Evolutionary conservation across 2,113 vertebrate genomes (phyloP).

Genomic region (Grammomys dolichurus): DNA sequence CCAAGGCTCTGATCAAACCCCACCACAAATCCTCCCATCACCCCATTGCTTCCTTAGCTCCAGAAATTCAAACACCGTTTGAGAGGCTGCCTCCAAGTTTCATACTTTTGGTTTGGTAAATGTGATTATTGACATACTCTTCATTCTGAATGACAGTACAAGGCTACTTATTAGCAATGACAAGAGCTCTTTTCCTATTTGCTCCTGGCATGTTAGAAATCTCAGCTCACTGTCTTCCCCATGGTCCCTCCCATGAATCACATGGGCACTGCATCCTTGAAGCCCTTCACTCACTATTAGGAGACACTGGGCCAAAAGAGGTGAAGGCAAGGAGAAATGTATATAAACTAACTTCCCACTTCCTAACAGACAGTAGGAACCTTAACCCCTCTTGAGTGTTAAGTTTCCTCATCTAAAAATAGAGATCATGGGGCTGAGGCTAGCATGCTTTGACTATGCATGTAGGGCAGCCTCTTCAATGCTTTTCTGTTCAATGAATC

Average conservation of each 20-base stretch:
- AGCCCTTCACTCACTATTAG: background rate
- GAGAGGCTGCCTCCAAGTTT: conserved; percentile 13
- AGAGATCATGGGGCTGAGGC: background rate
- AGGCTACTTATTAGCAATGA: background rate
- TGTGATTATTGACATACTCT: background rate
- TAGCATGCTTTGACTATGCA: background rate
- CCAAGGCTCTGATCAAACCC: background rate
- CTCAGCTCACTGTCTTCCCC: background rate
- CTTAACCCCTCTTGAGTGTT: background rate
- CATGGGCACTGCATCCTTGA: background rate
- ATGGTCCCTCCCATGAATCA: background rate
- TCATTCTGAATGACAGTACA: background rate
- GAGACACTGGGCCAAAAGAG: background rate
- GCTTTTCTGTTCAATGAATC: conserved; percentile 2
- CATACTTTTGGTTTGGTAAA: background rate
- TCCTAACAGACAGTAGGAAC: background rate
- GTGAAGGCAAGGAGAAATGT: background rate
- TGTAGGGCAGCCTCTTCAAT: background rate
- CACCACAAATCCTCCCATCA: background rate
- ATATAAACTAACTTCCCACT: background rate
- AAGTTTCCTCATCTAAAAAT: conserved; percentile 16
- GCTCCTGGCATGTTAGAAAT: background rate
- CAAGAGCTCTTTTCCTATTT: background rate
- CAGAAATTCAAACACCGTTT: conserved; percentile 46
- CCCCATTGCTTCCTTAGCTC: background rate